These are phyloP conservation scores for Elymnias hypermnestra DNA, from an alignment of 1,140 invertebrate species.

Conservation along the genomic window DNA sequence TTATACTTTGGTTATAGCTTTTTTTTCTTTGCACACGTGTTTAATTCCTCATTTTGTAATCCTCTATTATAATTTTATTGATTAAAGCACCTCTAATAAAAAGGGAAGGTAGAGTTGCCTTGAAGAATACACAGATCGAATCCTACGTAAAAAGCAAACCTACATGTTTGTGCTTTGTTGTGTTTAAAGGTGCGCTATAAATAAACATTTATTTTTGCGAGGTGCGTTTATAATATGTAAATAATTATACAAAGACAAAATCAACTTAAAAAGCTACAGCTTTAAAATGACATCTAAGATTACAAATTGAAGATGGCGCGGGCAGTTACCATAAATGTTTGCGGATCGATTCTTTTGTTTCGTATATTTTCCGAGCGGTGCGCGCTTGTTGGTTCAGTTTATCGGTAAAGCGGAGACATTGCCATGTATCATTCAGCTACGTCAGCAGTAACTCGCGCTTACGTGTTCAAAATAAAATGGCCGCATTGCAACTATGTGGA, in stretches of 20 bases:
- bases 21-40: too few species aligned
- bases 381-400: slow-evolving; percentile 46
- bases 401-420: slow-evolving; percentile 49
- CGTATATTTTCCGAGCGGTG: slow-evolving; percentile 32
- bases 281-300: too few species aligned
- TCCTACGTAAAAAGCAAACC: neutral
- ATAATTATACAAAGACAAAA: too few species aligned
- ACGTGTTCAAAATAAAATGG: slow-evolving; percentile 64
- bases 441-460: slow-evolving; percentile 46
- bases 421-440: slow-evolving; percentile 54
- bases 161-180: neutral
- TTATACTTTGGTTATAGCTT: too few species aligned
- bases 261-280: too few species aligned
- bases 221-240: too few species aligned
- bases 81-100: too few species aligned
- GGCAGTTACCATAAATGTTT: slow-evolving; percentile 40
- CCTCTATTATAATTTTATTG: too few species aligned
- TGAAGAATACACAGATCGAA: neutral
- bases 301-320: slow-evolving; percentile 5
- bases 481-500: slow-evolving; percentile 32
- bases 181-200: neutral
- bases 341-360: slow-evolving; percentile 58
- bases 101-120: too few species aligned
- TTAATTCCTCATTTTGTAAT: neutral
- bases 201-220: slow-evolving; percentile 1